These are phyloP conservation scores for Eupithecia dodoneata DNA, from an alignment of 2,888 invertebrate species.

Conservation along the genomic window DNA sequence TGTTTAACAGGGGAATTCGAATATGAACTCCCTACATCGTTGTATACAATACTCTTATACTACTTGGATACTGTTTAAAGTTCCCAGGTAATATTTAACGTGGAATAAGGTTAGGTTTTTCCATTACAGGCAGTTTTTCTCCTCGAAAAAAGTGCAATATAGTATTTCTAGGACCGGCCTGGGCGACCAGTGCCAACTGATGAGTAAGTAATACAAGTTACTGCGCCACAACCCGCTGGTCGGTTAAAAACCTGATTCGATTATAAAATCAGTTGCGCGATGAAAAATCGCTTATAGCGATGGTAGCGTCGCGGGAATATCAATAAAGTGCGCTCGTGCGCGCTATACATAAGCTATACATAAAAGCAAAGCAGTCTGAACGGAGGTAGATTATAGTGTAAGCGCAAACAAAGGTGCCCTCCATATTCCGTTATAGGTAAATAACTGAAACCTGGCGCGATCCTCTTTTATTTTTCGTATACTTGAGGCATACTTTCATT, in stretches of 20 bases:
- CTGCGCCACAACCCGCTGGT: neutral
- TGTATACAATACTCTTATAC: neutral
- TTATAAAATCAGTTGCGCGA: conserved; percentile 36
- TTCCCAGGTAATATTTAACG: neutral
- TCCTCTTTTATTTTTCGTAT: no score
- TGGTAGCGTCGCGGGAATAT: conserved; percentile 28
- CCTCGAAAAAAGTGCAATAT: conserved; percentile 22
- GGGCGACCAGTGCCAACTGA: conserved; percentile 26
- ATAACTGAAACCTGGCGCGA: no score
- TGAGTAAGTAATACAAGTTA: conserved; percentile 21
- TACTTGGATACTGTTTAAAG: neutral
- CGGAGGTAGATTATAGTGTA: no score
- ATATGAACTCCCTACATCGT: neutral
- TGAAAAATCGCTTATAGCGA: conserved; percentile 37
- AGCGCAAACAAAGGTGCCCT: no score
- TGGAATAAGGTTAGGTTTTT: conserved; percentile 14
- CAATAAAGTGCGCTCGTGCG: conserved; percentile 32
- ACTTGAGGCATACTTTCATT: no score
- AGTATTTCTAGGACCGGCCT: conserved; percentile 17
- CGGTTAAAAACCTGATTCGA: conserved; percentile 30
- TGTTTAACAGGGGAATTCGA: neutral
- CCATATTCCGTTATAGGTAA: no score
- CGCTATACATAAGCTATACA: neutral
- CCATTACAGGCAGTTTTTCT: conserved; percentile 7
- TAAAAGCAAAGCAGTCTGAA: no score